Conservation (phyloP, 2,888 invertebrate genomes). For the Silvanus unidentatus region DNA sequence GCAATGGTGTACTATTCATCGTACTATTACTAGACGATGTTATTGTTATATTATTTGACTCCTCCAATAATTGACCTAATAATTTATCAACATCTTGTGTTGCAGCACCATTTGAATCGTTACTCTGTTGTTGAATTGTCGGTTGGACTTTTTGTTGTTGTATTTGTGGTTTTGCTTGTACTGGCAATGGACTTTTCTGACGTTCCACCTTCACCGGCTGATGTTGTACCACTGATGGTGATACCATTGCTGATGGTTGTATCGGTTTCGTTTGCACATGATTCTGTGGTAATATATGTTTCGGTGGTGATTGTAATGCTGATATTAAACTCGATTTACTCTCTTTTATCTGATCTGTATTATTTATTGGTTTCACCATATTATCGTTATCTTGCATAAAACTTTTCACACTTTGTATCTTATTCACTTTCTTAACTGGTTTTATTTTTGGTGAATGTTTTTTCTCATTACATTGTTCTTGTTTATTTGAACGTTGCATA, state of each 20-base stretch:
- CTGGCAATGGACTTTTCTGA: constrained; percentile 19
- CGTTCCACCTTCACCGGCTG: constrained; percentile 27
- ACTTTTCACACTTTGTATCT: constrained; percentile 27
- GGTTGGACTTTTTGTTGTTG: constrained; percentile 22
- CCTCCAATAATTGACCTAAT: constrained; percentile 41
- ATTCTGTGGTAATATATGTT: constrained; percentile 33
- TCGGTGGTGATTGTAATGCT: constrained; percentile 32
- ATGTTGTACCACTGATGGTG: constrained; percentile 25
- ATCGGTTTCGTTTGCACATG: constrained; percentile 27
- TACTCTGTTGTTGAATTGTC: constrained; percentile 15
- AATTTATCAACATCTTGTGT: constrained; percentile 41
- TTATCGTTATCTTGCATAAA: constrained; percentile 25
- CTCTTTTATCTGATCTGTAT: constrained; percentile 25
- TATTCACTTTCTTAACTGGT: constrained; percentile 38
- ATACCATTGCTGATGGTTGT: constrained; percentile 28
- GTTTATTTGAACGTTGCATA: constrained; percentile 42
- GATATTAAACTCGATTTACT: constrained; percentile 24
- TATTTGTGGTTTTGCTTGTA: constrained; percentile 14
- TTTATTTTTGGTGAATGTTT: constrained; percentile 43
- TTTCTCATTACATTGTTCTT: constrained; percentile 29
- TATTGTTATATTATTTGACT: constrained; percentile 22
- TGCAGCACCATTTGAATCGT: constrained; percentile 10
- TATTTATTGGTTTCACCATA: constrained; percentile 21
- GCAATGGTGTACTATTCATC: constrained; percentile 18
- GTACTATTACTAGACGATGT: constrained; percentile 12